phyloP scores from a whole-genome alignment of 2,113 vertebrate genomes.

The Electrona antarctica region DNA sequence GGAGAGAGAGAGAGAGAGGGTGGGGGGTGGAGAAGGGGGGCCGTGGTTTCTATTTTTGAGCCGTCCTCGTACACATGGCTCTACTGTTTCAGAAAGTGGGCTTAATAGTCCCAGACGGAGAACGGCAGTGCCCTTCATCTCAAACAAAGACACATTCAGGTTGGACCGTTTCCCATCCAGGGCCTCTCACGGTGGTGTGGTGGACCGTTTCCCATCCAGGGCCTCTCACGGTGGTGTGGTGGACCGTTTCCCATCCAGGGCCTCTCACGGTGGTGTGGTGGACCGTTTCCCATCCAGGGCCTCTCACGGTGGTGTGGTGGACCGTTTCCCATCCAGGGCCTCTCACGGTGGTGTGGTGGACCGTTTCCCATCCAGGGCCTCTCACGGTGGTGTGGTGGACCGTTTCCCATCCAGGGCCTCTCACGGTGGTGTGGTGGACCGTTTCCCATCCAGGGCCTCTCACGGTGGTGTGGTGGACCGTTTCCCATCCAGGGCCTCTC shows the following conservation, averaged over 20 bases:
- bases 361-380: conserved; percentile 61
- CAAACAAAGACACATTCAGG: conserved; percentile 83
- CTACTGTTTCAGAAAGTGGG: conserved; percentile 82
- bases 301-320: conserved; percentile 60
- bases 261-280: conserved; percentile 58
- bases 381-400: conserved; percentile 61
- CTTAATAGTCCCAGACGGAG: conserved; percentile 80
- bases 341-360: conserved; percentile 62
- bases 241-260: conserved; percentile 66
- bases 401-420: conserved; percentile 62
- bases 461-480: conserved; percentile 61
- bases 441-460: conserved; percentile 63
- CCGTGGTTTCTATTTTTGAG: conserved; percentile 75
- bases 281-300: conserved; percentile 64
- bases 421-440: conserved; percentile 60
- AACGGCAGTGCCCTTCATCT: conserved; percentile 77
- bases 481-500: conserved; percentile 61
- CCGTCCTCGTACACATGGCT: conserved; percentile 67
- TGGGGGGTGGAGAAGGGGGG: neutral
- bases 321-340: conserved; percentile 64
- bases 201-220: conserved; percentile 53
- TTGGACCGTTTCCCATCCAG: conserved; percentile 71
- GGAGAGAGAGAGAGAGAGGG: conserved; percentile 11
- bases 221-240: conserved; percentile 54
- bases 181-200: conserved; percentile 47